These are phyloP conservation scores for Brachyistius frenatus DNA, from an alignment of 2,113 vertebrate species.

Conservation along the genomic window DNA sequence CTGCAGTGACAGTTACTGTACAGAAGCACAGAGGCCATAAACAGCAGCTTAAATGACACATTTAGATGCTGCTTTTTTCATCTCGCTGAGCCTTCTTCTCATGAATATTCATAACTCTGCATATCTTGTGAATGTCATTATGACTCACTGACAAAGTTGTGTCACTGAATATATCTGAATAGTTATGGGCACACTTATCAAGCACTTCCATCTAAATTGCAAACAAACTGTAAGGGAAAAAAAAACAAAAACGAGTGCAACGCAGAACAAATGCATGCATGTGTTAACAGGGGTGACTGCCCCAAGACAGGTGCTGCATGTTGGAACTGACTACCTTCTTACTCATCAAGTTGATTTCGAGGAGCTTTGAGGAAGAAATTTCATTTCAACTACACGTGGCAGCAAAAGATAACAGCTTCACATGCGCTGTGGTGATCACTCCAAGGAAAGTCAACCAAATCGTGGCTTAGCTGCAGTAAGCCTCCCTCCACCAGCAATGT, in stretches of 20 bases:
- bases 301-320: conserved; percentile 4
- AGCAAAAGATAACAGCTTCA: conserved; percentile 69
- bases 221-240: conserved; percentile 7
- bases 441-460: conserved; percentile 71
- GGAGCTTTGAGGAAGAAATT: conserved; percentile 61
- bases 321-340: conserved; percentile 53
- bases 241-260: not conserved
- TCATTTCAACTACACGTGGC: conserved; percentile 66
- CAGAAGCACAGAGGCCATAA: conserved; percentile 36
- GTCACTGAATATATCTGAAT: conserved; percentile 55
- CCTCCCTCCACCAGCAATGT: conserved; percentile 58
- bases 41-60: conserved; percentile 46
- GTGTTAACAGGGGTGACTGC: conserved; percentile 36
- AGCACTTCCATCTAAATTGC: conserved; percentile 35
- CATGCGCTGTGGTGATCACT: conserved; percentile 67
- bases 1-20: conserved; percentile 41
- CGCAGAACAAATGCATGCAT: conserved; percentile 23
- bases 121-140: conserved; percentile 52
- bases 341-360: conserved; percentile 68
- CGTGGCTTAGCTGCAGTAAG: conserved; percentile 67
- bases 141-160: conserved; percentile 54
- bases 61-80: conserved; percentile 43
- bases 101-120: conserved; percentile 67
- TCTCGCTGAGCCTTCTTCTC: conserved; percentile 36
- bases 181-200: conserved; percentile 46